Percentiles rank a stretch among this genome's conserved stretches.
Evolutionary conservation across 2,113 vertebrate species (phyloP).

Genomic region (Myxocyprinus asiaticus): DNA sequence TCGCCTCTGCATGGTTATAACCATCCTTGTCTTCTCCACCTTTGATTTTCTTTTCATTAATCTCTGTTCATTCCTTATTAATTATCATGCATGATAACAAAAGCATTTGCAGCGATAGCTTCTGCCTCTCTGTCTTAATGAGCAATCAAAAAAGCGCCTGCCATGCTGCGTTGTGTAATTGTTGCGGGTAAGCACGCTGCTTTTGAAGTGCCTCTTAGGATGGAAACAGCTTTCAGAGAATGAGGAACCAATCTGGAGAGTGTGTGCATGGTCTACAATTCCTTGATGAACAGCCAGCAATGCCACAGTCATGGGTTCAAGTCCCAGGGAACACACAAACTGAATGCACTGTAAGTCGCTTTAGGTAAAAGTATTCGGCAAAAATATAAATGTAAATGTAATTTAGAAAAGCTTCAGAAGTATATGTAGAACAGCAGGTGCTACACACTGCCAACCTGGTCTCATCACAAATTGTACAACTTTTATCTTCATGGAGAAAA

Average conservation of each 20-base stretch:
- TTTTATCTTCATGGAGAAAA: no score
- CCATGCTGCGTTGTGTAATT: constrained; percentile 59
- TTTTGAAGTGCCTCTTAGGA: constrained; percentile 21
- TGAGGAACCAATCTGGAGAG: not conserved
- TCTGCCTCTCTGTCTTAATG: constrained; percentile 58
- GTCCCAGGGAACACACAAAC: no score
- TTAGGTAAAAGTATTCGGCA: no score
- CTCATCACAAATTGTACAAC: no score
- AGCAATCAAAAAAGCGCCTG: constrained; percentile 64
- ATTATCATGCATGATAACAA: constrained; percentile 60
- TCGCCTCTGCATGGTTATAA: not conserved
- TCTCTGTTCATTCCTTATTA: constrained; percentile 46
- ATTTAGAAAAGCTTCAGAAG: no score
- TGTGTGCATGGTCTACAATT: not conserved
- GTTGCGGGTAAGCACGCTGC: constrained; percentile 37
- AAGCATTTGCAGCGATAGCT: constrained; percentile 55
- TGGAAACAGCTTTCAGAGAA: constrained; percentile 10
- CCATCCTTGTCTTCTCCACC: not conserved
- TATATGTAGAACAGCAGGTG: no score
- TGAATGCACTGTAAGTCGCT: no score
- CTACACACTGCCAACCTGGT: no score
- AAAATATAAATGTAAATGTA: no score
- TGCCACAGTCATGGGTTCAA: no score
- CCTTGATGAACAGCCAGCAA: no score
- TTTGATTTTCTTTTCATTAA: constrained; percentile 34